A percentile compares a stretch with the other conserved stretches of the same genome.
Conservation (phyloP, 2,113 vertebrate species). For the Arenaria interpres region DNA sequence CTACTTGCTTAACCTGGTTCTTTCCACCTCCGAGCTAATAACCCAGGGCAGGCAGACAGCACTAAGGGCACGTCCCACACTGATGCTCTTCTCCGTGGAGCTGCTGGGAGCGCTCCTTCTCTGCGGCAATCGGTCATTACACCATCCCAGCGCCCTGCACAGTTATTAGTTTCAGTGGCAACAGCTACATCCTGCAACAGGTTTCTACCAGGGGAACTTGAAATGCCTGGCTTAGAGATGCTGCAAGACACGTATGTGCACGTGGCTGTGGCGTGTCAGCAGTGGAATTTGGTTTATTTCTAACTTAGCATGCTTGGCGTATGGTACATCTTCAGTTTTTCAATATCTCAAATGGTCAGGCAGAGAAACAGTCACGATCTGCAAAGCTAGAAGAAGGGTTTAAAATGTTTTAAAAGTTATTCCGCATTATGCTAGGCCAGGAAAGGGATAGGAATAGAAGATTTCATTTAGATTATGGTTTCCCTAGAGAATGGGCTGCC, state of each 20-base stretch:
- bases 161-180: not conserved
- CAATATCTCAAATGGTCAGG: not conserved
- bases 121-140: not conserved
- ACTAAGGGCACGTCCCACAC: not conserved
- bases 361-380: not conserved
- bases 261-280: not conserved
- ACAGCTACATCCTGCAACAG: not conserved
- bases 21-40: accelerated
- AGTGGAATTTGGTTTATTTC: not conserved
- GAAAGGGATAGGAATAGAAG: not conserved
- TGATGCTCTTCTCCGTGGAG: not conserved
- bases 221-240: not conserved
- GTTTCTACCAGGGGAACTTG: not conserved
- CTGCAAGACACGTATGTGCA: not conserved
- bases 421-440: not conserved
- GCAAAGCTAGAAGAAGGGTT: not conserved
- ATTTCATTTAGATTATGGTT: constrained; percentile 27
- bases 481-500: not conserved
- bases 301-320: not conserved
- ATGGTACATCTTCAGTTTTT: not conserved
- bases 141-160: accelerated
- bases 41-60: not conserved
- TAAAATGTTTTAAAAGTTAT: not conserved
- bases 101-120: not conserved
- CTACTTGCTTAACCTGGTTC: not conserved